Conservation (phyloP, 2,113 vertebrate species). For the Phylloscopus trochilus region DNA sequence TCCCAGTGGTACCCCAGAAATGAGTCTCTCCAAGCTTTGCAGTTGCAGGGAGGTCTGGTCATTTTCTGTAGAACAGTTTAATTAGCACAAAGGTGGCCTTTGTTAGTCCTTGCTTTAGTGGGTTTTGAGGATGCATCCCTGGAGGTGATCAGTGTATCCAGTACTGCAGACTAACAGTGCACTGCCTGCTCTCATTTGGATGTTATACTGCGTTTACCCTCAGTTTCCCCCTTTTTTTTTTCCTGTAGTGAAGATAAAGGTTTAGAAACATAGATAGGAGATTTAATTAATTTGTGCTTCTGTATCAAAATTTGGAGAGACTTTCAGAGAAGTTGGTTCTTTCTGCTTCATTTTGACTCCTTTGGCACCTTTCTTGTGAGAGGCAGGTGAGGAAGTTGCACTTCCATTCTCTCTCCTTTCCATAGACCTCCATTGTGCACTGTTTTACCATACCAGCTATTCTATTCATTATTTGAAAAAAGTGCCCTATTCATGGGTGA, state of each 20-base stretch:
- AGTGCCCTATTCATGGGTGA: neutral
- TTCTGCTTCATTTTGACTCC: neutral
- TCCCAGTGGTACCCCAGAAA: neutral
- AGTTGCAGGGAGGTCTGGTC: neutral
- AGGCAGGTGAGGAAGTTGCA: neutral
- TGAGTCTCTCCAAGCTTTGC: neutral
- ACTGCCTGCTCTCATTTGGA: neutral
- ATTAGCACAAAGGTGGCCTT: neutral
- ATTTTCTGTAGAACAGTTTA: neutral
- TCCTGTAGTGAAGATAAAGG: neutral
- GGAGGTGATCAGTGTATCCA: neutral
- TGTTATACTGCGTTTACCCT: neutral
- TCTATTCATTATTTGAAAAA: neutral
- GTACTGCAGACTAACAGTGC: neutral
- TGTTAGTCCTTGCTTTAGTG: neutral
- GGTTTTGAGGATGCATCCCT: neutral
- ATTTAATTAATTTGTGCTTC: neutral
- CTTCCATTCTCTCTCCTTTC: neutral
- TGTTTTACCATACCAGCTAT: neutral
- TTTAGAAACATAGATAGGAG: neutral
- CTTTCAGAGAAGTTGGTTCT: neutral
- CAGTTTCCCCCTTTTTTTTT: fast-evolving
- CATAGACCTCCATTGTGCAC: neutral
- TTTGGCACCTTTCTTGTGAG: neutral
- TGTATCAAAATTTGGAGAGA: neutral